Evolutionary conservation across 2,888 invertebrate species (phyloP).

Genomic region (Eilema sororculum): DNA sequence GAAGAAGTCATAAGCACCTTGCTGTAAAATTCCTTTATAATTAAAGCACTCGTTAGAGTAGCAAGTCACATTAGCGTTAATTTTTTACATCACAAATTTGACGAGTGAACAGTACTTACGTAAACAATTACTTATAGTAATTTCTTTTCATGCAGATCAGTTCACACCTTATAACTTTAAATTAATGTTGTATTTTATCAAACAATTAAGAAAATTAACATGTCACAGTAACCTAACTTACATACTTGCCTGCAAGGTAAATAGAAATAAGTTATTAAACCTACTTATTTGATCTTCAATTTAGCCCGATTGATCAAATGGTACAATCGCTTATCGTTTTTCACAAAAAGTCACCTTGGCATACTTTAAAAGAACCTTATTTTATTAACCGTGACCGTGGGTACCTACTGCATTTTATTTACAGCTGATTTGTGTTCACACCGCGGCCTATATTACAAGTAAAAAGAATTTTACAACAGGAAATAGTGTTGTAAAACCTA

Average conservation of each 20-base stretch:
- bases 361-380: background rate
- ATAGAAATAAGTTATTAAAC: background rate
- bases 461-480: background rate
- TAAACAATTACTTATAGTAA: background rate
- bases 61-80: background rate
- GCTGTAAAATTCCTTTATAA: conserved; percentile 29
- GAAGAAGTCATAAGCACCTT: conserved; percentile 63
- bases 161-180: background rate
- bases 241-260: background rate
- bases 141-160: background rate
- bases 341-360: background rate
- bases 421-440: background rate
- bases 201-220: background rate
- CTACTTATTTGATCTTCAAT: background rate
- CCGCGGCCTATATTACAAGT: background rate
- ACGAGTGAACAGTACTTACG: background rate
- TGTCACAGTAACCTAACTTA: background rate
- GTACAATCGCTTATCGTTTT: background rate
- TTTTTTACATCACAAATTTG: background rate
- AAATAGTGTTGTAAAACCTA: too few relatives aligned
- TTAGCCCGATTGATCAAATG: background rate
- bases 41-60: conserved; percentile 39
- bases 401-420: background rate
- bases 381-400: background rate
- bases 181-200: background rate